Evolutionary conservation across 2,113 vertebrate species (phyloP), one percentile per base, ranked within the genome.

Genomic region (Pomatostomus ruficeps): DNA sequence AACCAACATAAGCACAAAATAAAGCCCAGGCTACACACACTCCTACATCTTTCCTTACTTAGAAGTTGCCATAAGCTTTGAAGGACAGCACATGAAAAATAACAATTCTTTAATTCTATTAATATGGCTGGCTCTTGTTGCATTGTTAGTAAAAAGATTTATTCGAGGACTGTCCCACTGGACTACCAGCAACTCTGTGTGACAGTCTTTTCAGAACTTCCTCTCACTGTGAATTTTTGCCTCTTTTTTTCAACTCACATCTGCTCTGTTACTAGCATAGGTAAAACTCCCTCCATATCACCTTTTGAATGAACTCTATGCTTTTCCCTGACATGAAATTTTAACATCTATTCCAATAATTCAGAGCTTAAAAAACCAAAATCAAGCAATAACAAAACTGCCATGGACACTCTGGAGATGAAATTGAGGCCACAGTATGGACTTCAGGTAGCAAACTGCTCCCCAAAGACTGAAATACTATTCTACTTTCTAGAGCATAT

Each of bases 291-390:
- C 6, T 36, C 59, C 7, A 12, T 22, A 54, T 13, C 21, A 61
- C 28, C 14, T 59, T 79, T 5, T 48, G 29, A 80, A 46, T n/a
- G 4, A 89, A 80, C 20, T 42, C 38, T 14, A 5, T 8, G 35
- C 10, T 46, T 72, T 35, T 24, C 3, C 23, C 1, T 0, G 0
- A 17, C 7, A 28, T 5, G 3, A 80, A 61, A 80, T 42, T 45
- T 45, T 48, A 91, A 42, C 5, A 45, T 12, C 42, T 65, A 46
- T 10, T 82, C 29, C 51, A 70, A 21, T 22, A 43, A 16, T 24
- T 70, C 42, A 38, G 29, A 74, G 7, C 18, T 77, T 36, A 26
- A 59, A 63, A 57, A 8, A 19, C 5, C 8, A 28, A 61, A 55
- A n/a, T 19, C 31, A 59, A 33, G 22, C 35, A 85, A 15, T 10